Evolutionary conservation across 2,797 vertebrate species (phyloP).

Genomic region (Microctenopoma lineatum): DNA sequence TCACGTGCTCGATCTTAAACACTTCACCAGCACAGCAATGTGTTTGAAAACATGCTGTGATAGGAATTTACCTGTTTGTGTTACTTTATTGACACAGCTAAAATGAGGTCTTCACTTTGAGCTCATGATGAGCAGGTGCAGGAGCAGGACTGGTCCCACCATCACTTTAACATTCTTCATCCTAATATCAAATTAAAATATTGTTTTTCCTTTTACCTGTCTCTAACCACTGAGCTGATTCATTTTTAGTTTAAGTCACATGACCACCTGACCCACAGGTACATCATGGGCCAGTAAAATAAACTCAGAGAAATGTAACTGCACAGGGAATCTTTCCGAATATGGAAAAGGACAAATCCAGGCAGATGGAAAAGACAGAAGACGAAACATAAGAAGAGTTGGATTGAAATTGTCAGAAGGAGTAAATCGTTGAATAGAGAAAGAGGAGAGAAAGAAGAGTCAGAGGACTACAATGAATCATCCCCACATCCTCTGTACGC

Average conservation of each 20-base stretch:
- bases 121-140: too few species aligned
- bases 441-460: constrained; percentile 27
- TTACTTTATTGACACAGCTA: too few species aligned
- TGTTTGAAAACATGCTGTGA: too few species aligned
- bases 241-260: not conserved
- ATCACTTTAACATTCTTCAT: too few species aligned
- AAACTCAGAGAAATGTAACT: constrained; percentile 10
- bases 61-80: too few species aligned
- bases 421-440: constrained; percentile 32
- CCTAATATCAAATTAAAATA: not conserved
- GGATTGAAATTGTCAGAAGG: constrained; percentile 21
- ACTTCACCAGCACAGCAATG: too few species aligned
- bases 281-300: not conserved
- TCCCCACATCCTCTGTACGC: constrained; percentile 58
- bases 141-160: too few species aligned
- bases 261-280: not conserved
- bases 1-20: too few species aligned
- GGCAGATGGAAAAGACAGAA: constrained; percentile 8
- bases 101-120: too few species aligned
- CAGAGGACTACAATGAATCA: constrained; percentile 50
- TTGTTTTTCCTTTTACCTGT: constrained; percentile 3
- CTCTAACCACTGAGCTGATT: not conserved
- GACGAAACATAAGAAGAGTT: constrained; percentile 5
- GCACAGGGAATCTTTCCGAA: constrained; percentile 19
- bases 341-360: constrained; percentile 15